Base-by-base conservation (phyloP, 2,888 invertebrate genomes). In the Chloroclysta siterata region DNA sequence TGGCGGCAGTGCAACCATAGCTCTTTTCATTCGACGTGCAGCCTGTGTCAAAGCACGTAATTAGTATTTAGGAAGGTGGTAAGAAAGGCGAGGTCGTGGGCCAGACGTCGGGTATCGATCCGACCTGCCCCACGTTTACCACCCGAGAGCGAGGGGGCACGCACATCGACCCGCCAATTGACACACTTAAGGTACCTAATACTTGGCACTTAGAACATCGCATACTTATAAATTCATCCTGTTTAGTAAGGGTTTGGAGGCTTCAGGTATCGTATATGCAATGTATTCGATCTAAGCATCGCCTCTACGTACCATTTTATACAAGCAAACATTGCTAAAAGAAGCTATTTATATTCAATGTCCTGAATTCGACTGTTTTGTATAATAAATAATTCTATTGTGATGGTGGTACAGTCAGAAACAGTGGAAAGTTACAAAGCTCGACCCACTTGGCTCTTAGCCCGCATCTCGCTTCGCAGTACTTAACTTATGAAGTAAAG, bases 81-180 rank as follows among this genome's bases (percentile, higher is more conserved):
- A 93, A 92, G 92, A 91, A 92, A 90, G 88, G 90, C 85, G 91
- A 91, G 92, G 91, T 91, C 90, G 91, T 87, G 89, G 90, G 91
- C 94, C 94, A 94, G 94, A 94, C 94, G 94, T 93, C 93, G 94
- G 91, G 93, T 94, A 94, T 94, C 94, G 94, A 94, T 94, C 94
- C 93, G 94, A 94, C 94, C 94, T 90, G 86, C 91, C 92, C 89
- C 91, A 89, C 90, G 84, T 84, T 82, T 75, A 77, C 84, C 84
- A 77, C 84, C 84, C 74, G 69, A 73, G 74, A 71, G 71, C 79
- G 78, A 73, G 82, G 81, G 87, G 85, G 84, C 87, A 92, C 92
- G 91, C 93, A 90, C 92, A 90, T 89, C 89, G 83, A 88, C 82
- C 87, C 87, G 86, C 89, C 93, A 90, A 93, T 93, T 93, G 93